Base-by-base conservation (phyloP, 2,888 invertebrate species). In the Tiliacea citrago region DNA sequence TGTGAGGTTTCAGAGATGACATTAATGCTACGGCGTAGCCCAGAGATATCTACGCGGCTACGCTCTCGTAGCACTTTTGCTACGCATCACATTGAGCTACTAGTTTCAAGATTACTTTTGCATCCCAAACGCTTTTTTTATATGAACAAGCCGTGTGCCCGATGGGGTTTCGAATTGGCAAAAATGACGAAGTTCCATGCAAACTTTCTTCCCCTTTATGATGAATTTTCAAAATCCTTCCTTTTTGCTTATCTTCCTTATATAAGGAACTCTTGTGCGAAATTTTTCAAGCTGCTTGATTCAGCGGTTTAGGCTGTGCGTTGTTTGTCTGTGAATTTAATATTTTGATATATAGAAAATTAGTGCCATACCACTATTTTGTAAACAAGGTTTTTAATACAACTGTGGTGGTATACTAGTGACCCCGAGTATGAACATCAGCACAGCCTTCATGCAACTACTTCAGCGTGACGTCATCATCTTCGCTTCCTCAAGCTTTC, bases 11-110 rank as follows among this genome's bases (percentile, higher is more conserved):
- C 24, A 24, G 12, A 62, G 4, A 13, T 63, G 18, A 13, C 7
- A 29, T 18, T 18, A 12, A 13, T 49, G 42, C 76, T 73, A 73
- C 75, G 75, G 29, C 75, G 60, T 73, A 73, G 60, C 39, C 2
- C 12, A 16, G 18, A 10, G 1, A n/a, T 0, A 21, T 5, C 77
- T 63, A 74, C 77, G 10, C 18, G 2, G 35, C 47, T 74, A 77
- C 55, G 47, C 39, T 7, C 4, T 67, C 47, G 55, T 29, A 75
- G 78, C 57, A 49, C 7, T 55, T n/a, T 39, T 29, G 78, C 78
- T 68, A 49, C 49, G 49, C 7, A 21, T 12, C 2, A 5, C 47
- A 24, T 21, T 16, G 8, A 2, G 8, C 1, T 16, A 21, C n/a
- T 16, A 21, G n/a, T 73, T 42, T 1, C 35, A 47, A 39, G 1